Evolutionary conservation across 1,140 invertebrate species (phyloP).

Genomic region (Gryllus bimaculatus): DNA sequence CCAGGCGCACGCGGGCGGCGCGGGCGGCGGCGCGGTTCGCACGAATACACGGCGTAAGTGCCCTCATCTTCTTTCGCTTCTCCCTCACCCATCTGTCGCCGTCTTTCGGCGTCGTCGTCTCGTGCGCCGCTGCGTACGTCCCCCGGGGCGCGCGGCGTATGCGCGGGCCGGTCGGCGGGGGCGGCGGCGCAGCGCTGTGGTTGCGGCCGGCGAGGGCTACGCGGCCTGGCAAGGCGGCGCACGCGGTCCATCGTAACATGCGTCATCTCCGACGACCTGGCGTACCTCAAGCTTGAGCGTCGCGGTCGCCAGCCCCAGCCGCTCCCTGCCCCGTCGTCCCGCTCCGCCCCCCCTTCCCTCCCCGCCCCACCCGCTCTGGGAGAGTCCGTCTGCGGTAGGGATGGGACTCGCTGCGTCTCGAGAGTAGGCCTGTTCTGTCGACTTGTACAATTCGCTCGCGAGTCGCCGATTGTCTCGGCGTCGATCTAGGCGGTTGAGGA

Average conservation of each 20-base stretch:
- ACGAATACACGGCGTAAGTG: slow-evolving; percentile 9
- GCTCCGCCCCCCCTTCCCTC: slow-evolving; percentile 27
- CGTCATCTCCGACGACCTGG: slow-evolving; percentile 27
- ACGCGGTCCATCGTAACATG: slow-evolving; percentile 26
- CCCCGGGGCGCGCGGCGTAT: slow-evolving; percentile 23
- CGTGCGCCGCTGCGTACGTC: too few relatives aligned
- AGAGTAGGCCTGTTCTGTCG: too few relatives aligned
- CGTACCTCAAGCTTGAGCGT: slow-evolving; percentile 14
- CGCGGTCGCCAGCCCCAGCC: slow-evolving; percentile 22
- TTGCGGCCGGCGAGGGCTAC: slow-evolving; percentile 18
- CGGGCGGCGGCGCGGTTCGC: background rate
- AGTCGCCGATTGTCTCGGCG: too few relatives aligned
- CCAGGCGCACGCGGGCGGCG: slow-evolving; percentile 8
- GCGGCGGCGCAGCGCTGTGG: slow-evolving; percentile 18
- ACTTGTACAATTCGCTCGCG: too few relatives aligned
- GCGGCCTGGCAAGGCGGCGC: slow-evolving; percentile 25
- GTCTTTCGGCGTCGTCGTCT: slow-evolving; percentile 28
- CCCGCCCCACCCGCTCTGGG: slow-evolving; percentile 34
- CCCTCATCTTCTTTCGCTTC: slow-evolving; percentile 27
- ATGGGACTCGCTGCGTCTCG: too few relatives aligned
- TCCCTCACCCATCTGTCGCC: slow-evolving; percentile 30
- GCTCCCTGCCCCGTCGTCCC: slow-evolving; percentile 26
- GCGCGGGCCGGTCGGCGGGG: slow-evolving; percentile 22
- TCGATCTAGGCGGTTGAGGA: too few relatives aligned
- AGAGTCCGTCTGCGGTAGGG: too few relatives aligned